These are phyloP conservation scores for Aurelia aurita complex sp. Pacific DNA, from an alignment of 30 jellyfish, hydroid and myxozoan genomes.

Conservation along the genomic window DNA sequence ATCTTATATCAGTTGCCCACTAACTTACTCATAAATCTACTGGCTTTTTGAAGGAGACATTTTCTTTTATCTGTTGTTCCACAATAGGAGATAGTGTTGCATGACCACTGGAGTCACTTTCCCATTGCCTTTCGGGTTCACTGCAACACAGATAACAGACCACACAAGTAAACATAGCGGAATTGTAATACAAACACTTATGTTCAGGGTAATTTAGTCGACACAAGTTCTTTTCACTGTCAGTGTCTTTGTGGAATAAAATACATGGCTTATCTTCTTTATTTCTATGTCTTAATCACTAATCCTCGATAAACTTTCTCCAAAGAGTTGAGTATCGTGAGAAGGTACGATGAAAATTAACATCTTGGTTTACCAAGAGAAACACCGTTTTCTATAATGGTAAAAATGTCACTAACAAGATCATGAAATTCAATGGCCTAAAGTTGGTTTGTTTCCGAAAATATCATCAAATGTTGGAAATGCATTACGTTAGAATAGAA, in stretches of 20 bases:
- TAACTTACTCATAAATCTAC: not conserved
- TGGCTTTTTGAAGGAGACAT: not conserved
- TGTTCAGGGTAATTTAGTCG: slow-evolving; percentile 10
- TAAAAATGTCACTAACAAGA: too few species aligned
- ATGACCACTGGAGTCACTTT: not conserved
- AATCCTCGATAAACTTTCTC: slow-evolving; percentile 10
- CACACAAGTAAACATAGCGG: slow-evolving; percentile 27
- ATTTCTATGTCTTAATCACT: slow-evolving; percentile 21
- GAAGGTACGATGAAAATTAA: slow-evolving; percentile 12
- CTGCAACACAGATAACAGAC: slow-evolving; percentile 11
- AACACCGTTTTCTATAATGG: slow-evolving; percentile 16
- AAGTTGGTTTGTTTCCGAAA: too few species aligned
- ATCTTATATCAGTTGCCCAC: not conserved
- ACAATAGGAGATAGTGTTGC: not conserved
- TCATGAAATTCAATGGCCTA: too few species aligned
- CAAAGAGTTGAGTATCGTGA: slow-evolving; percentile 25
- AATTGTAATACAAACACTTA: not conserved
- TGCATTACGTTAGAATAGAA: too few species aligned
- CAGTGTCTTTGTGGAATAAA: slow-evolving; percentile 18
- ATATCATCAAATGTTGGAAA: too few species aligned
- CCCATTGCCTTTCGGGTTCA: slow-evolving; percentile 9
- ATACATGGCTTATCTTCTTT: slow-evolving; percentile 15
- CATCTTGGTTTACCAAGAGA: not conserved
- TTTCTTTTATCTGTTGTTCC: not conserved
- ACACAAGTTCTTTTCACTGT: slow-evolving; percentile 1